Evolutionary conservation across 2,113 vertebrate genomes (phyloP).

Genomic region (Indri indri): DNA sequence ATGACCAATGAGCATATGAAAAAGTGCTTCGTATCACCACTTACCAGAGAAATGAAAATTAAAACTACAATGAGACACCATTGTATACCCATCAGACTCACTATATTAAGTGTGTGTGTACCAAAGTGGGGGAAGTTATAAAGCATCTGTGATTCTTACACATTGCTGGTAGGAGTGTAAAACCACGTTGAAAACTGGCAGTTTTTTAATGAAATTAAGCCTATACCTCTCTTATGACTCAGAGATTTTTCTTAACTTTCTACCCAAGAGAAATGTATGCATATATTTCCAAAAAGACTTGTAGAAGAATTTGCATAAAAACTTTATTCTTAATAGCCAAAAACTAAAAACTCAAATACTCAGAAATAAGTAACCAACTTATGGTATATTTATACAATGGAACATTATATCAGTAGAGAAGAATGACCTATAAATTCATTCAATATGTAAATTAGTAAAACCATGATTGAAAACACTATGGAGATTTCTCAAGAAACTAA

Average conservation of each 20-base stretch:
- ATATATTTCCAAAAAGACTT: neutral
- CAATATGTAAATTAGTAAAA: too few species aligned
- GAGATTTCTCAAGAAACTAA: too few species aligned
- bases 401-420: neutral
- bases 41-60: neutral
- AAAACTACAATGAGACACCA: neutral
- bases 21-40: neutral
- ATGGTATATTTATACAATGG: neutral
- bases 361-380: neutral
- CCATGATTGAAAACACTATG: too few species aligned
- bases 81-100: neutral
- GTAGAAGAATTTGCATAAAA: neutral
- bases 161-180: neutral
- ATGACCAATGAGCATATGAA: neutral
- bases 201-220: slow-evolving; percentile 17
- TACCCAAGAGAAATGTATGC: neutral
- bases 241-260: neutral
- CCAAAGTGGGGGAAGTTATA: neutral
- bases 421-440: neutral
- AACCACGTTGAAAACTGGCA: neutral
- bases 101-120: neutral
- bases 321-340: neutral
- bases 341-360: neutral
- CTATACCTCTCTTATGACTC: neutral
- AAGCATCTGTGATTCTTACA: neutral